Conservation (phyloP, 2,113 vertebrate genomes). For the Gnathonemus longibarbis region DNA sequence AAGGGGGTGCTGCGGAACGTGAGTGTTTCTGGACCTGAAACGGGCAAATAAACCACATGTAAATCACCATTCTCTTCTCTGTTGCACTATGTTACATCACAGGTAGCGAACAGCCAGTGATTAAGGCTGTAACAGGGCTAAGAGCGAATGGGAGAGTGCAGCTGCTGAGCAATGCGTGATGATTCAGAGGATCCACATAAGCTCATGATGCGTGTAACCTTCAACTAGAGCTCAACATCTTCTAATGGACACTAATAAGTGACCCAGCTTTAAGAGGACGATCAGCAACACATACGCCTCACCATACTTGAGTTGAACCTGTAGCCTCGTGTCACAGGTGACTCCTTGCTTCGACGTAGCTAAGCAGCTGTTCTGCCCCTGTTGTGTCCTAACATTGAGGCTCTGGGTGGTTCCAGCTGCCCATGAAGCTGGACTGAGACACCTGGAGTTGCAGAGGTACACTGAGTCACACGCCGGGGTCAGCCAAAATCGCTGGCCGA, state of each 20-base stretch:
- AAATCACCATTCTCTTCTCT: slow-evolving; percentile 43
- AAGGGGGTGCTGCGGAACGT: not conserved
- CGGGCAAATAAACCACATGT: slow-evolving; percentile 38
- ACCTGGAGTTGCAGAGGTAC: not conserved
- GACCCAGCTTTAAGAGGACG: not conserved
- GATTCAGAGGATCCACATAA: not conserved
- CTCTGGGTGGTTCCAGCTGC: not conserved
- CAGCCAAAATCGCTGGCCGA: slow-evolving; percentile 25
- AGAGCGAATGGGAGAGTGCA: not conserved
- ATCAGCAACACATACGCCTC: not conserved
- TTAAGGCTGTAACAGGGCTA: not conserved
- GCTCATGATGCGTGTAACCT: not conserved
- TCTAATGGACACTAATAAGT: not conserved
- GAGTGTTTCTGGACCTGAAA: slow-evolving; percentile 36
- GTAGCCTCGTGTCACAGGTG: not conserved
- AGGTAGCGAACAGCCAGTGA: not conserved
- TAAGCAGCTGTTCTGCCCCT: not conserved
- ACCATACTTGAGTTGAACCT: not conserved
- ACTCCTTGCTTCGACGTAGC: not conserved
- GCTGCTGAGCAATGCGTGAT: not conserved
- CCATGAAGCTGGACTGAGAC: not conserved
- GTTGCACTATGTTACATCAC: not conserved
- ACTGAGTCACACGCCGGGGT: not conserved
- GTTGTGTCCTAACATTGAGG: not conserved
- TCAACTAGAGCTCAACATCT: not conserved